Evolutionary conservation across 2,888 invertebrate genomes (phyloP), one percentile per base, ranked within the genome.

Genomic region (Lasioglossum morio): DNA sequence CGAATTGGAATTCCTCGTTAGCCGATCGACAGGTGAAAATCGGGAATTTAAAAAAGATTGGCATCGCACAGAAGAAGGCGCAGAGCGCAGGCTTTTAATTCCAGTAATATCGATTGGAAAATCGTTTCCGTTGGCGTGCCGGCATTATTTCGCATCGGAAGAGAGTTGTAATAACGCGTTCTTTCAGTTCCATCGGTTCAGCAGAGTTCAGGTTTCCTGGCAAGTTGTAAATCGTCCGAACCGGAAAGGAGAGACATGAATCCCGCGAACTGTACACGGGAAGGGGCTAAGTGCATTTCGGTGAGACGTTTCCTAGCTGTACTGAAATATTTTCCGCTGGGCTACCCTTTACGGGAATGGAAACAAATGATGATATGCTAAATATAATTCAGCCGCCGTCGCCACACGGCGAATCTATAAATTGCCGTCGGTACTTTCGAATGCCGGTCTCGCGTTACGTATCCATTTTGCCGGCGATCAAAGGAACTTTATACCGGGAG

Each of bases 371-470:
- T 34, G 75, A 16, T 60, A 60, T 43, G 79, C 57, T 77, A 70
- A 85, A 80, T 77, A 79, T 85, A 85, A 78, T 85, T 74, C 16
- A 43, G n/a, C 85, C 37, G 16, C 63, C 34, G 46, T 46, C 16
- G 46, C 60, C 77, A 34, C 53, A 53, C 82, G 34, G 3, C 30
- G 69, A n/a, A 74, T 79, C 66, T 74, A 69, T 82, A 79, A 86
- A 78, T 86, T 77, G 19, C 14, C 27, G 40, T 23, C 23, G 4
- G 23, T 66, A 70, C 77, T 57, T 83, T 60, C 69, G 72, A 46
- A 57, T 27, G 43, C 53, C 40, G n/a, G 37, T 27, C 23, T 69
- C 72, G 70, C 12, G 60, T 82, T 73, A 77, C 74, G 66, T 73
- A 81, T 79, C 63, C 48, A 76, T 53, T 63, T 63, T n/a, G 73